Evolutionary conservation across 2,888 invertebrate species (phyloP), one percentile per base, ranked within the genome.

Genomic region (Erpobdella octoculata): DNA sequence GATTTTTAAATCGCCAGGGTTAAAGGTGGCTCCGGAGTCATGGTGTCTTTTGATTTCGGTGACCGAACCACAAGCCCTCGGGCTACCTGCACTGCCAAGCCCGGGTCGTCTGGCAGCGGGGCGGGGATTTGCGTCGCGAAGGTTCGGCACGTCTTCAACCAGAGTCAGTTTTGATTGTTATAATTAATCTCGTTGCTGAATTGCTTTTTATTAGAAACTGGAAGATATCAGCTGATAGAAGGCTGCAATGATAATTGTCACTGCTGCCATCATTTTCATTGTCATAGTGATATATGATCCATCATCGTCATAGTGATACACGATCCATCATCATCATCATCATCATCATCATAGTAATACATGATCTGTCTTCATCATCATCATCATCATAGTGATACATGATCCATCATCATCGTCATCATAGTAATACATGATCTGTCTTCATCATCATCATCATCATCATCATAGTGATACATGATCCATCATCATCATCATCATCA

Each of bases 301-400:
- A n/a, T 53, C 53, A n/a, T 9, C 18, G 28, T n/a, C 53, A 53
- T 46, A 3, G 5, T n/a, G n/a, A n/a, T n/a, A n/a, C n/a, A n/a
- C n/a, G 46, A n/a, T 41, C 59, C 9, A 64, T 36, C 9, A 64
- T 35, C 12, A 33, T 64, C 65, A 31, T 33, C 65, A 64, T 36
- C 2, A 33, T 64, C 65, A 12, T 64, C 65, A 64, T 37, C 25
- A n/a, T 2, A 36, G 28, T 37, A 8, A 1, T 37, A n/a, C n/a
- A n/a, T n/a, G n/a, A n/a, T n/a, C n/a, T n/a, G n/a, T 53, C 53
- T 53, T n/a, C n/a, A 6, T 3, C 18, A 53, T 53, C 1, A n/a
- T 53, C n/a, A n/a, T 53, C 53, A 53, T 9, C 53, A 53, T 53
- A 3, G 5, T n/a, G n/a, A n/a, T n/a, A n/a, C n/a, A n/a, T n/a